Conservation (phyloP, 2,888 invertebrate genomes). For the Buathra laborator region DNA sequence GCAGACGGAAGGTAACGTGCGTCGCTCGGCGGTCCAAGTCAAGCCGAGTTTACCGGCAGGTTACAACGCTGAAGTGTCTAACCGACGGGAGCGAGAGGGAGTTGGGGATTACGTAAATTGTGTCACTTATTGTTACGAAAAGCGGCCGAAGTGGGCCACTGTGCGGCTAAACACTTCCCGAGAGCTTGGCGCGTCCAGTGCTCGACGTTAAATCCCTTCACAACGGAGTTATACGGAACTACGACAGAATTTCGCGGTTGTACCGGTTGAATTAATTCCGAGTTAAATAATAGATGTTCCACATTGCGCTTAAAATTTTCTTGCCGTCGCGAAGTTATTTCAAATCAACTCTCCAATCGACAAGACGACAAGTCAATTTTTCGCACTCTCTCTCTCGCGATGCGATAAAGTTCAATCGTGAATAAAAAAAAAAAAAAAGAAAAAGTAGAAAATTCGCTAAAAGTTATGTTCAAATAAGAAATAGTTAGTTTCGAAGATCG, state of each 20-base stretch:
- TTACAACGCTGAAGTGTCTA: conserved; percentile 60
- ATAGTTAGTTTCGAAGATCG: conserved; percentile 41
- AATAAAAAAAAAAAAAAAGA: not conserved
- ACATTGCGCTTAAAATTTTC: not conserved
- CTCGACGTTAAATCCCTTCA: conserved; percentile 48
- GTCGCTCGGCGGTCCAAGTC: conserved; percentile 50
- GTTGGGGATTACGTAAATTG: conserved; percentile 67
- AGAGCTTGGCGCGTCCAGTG: conserved; percentile 37
- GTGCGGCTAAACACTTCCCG: conserved; percentile 57
- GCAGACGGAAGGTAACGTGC: conserved; percentile 32
- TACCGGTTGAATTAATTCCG: not conserved
- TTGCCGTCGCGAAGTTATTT: not conserved
- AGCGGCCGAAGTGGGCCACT: conserved; percentile 61
- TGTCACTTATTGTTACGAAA: conserved; percentile 68
- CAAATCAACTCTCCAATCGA: not conserved
- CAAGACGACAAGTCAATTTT: no score
- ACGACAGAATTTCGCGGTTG: conserved; percentile 1
- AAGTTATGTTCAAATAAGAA: conserved; percentile 20
- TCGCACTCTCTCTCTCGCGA: no score
- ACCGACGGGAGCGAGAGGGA: conserved; percentile 38
- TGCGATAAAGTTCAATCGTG: not conserved
- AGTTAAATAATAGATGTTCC: not conserved
- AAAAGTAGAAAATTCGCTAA: not conserved
- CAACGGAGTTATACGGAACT: conserved; percentile 40
- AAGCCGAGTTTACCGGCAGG: conserved; percentile 51